phyloP scores from a whole-genome alignment of 2,888 invertebrate genomes.

The Agrochola lychnidis region DNA sequence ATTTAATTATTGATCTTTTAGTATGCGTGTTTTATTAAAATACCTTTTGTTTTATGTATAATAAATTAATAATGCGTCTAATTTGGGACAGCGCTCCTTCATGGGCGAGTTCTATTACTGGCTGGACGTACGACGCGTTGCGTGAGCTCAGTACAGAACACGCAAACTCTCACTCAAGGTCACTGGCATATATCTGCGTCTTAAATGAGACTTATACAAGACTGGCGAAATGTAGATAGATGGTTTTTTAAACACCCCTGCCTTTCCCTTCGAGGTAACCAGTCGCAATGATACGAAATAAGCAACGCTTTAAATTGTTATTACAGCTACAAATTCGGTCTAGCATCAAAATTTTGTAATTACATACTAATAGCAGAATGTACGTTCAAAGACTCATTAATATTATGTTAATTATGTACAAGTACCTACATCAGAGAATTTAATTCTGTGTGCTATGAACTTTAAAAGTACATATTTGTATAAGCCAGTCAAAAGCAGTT shows the following conservation, averaged over 20 bases:
- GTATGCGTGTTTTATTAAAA: too few relatives aligned
- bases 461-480: constrained; percentile 20
- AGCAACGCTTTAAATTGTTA: constrained; percentile 8
- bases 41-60: too few relatives aligned
- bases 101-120: too few relatives aligned
- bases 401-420: constrained; percentile 32
- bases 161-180: too few relatives aligned
- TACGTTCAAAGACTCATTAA: constrained; percentile 25
- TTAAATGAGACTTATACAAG: neutral
- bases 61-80: too few relatives aligned
- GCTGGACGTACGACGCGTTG: too few relatives aligned
- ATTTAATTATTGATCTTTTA: too few relatives aligned
- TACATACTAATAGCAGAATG: constrained; percentile 12
- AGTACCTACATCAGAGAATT: neutral
- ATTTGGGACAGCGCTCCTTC: too few relatives aligned
- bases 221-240: neutral
- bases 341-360: constrained; percentile 18
- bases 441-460: neutral
- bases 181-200: too few relatives aligned
- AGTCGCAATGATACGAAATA: neutral
- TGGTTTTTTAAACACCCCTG: neutral
- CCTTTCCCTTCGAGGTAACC: neutral
- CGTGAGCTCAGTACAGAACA: too few relatives aligned
- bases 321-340: constrained; percentile 6
- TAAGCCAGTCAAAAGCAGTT: neutral